Base-by-base conservation (phyloP, 2,113 vertebrate genomes). In the Cynocephalus volans region DNA sequence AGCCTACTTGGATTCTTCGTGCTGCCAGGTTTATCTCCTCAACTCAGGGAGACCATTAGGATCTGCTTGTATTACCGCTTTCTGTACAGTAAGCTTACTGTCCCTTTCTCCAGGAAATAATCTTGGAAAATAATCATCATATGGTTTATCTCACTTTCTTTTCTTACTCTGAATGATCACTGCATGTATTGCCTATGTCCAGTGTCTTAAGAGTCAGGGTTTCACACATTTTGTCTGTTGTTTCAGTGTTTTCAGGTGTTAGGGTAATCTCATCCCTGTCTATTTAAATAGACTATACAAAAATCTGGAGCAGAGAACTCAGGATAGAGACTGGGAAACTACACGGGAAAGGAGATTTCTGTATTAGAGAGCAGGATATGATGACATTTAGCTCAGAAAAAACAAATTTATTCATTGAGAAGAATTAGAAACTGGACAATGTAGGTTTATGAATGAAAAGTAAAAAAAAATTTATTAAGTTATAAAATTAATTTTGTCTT, bases 391-490 rank as follows among this genome's bases (percentile, higher is more conserved):
- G 12, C 18, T 54, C 33, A 54, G n/a, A 85, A 65, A 14, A 69
- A 19, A 86, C 83, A 86, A 83, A 45, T 86, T 86, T 67, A 36
- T 72, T 67, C 41, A 83, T 56, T 79, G n/a, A 36, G 58, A 91
- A 95, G 54, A 84, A 69, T 75, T n/a, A 72, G 77, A 84, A 93
- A 41, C 50, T 52, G 33, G 52, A 45, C 26, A 48, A 0, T 80
- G 5, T 81, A 67, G 21, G 8, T 85, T 88, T 89, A 50, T 79
- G 83, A 97, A 58, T 72, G 80, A 95, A 79, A 85, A 79, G 52
- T 54, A 24, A 28, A 75, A 80, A 69, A 69, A 36, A 36, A 19
- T 11, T 45, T 80, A 21, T 95, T 76, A 56, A 93, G 4, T 24
- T 77, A 54, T 48, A 56, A 80, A 89, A 54, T 91, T 91, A 76